A percentile compares a stretch with the other conserved stretches of the same genome.
These are phyloP conservation scores for Limonius californicus DNA, from an alignment of 1,140 invertebrate species.

Conservation along the genomic window DNA sequence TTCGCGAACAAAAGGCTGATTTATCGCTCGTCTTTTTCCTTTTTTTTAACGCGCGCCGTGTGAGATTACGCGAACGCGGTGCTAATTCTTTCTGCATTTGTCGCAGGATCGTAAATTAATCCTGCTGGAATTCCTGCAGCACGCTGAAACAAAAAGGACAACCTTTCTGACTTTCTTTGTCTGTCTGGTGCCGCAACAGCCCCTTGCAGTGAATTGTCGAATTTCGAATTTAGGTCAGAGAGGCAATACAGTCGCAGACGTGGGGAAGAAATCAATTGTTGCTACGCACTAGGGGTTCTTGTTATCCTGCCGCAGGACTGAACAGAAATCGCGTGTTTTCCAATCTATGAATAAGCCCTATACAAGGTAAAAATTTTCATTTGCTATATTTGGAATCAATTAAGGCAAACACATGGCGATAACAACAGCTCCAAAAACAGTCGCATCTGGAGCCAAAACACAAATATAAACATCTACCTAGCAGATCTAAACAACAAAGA, in stretches of 20 bases:
- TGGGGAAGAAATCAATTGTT: constrained; percentile 11
- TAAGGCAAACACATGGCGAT: not conserved
- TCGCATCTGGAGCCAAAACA: too few species aligned
- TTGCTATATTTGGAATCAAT: not conserved
- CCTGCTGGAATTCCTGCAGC: not conserved
- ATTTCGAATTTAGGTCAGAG: constrained; percentile 12
- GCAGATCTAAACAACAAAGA: too few species aligned
- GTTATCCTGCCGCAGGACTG: not conserved
- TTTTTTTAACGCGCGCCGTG: too few species aligned
- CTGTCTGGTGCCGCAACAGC: not conserved
- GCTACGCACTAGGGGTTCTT: not conserved
- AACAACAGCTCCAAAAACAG: too few species aligned
- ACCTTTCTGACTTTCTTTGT: not conserved
- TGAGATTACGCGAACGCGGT: too few species aligned
- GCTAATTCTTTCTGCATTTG: not conserved
- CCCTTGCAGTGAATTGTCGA: constrained; percentile 8
- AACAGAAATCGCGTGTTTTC: too few species aligned
- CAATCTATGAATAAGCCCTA: too few species aligned
- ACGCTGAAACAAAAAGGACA: not conserved
- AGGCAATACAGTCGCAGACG: constrained; percentile 8
- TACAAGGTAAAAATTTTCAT: too few species aligned
- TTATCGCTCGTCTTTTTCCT: too few species aligned
- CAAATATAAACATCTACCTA: too few species aligned
- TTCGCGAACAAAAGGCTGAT: too few species aligned
- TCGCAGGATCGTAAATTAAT: constrained; percentile 1